Percentiles rank a stretch among this genome's conserved stretches.
phyloP scores from a whole-genome alignment of 2,113 vertebrate genomes.

The Sinocyclocheilus rhinocerous region DNA sequence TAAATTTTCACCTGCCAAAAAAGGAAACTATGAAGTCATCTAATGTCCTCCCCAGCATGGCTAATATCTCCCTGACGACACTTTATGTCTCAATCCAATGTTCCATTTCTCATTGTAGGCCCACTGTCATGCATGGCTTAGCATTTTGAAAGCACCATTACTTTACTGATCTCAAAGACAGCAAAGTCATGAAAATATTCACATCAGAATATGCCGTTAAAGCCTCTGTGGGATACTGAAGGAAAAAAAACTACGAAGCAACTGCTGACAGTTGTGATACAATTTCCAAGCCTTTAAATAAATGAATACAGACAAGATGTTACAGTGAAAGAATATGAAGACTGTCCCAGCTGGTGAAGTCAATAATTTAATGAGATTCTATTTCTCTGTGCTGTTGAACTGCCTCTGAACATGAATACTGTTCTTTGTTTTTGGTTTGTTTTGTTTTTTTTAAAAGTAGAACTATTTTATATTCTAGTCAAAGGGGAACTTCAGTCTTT shows the following conservation, averaged over 20 bases:
- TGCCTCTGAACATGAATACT: not conserved
- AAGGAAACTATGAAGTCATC: slow-evolving; percentile 42
- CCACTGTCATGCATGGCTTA: slow-evolving; percentile 19
- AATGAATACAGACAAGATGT: slow-evolving; percentile 20
- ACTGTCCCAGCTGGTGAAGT: slow-evolving; percentile 1
- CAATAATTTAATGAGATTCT: not conserved
- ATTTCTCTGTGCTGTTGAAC: not conserved
- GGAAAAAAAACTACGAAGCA: not conserved
- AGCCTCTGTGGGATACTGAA: not conserved
- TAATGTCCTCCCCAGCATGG: slow-evolving; percentile 44
- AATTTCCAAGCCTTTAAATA: slow-evolving; percentile 27
- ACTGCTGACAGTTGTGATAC: slow-evolving; percentile 27
- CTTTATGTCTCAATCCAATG: slow-evolving; percentile 46
- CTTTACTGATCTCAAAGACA: slow-evolving; percentile 38
- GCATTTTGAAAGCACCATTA: slow-evolving; percentile 28
- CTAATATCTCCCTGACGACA: slow-evolving; percentile 54
- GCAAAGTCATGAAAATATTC: slow-evolving; percentile 36
- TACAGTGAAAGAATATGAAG: slow-evolving; percentile 18
- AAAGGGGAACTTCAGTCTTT: not conserved
- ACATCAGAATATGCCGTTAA: slow-evolving; percentile 33
- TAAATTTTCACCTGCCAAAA: slow-evolving; percentile 41
- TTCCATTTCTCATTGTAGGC: slow-evolving; percentile 30
- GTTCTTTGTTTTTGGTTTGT: not conserved
- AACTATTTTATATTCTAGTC: not conserved
- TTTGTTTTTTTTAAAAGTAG: not conserved